Evolutionary conservation across 2,113 vertebrate genomes (phyloP).

Genomic region (Scophthalmus maximus): DNA sequence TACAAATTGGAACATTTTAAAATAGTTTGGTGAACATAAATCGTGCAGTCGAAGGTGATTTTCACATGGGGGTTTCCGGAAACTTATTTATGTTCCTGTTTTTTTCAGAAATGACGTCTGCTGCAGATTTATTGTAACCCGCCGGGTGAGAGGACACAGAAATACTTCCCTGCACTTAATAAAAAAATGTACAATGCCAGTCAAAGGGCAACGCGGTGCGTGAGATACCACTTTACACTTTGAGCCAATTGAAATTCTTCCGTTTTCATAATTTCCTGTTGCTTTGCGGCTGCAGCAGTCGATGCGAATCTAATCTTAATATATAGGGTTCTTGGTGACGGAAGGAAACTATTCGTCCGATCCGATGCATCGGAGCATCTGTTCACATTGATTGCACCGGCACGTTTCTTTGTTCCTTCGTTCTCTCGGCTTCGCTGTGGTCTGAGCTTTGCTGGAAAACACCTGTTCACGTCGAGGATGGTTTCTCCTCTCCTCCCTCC

Average conservation of each 20-base stretch:
- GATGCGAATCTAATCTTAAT: constrained; percentile 37
- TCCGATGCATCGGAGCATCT: not conserved
- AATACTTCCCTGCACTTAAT: constrained; percentile 5
- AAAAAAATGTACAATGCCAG: not conserved
- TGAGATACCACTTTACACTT: not conserved
- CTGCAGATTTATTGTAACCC: not conserved
- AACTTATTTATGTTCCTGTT: no score
- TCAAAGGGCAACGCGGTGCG: constrained; percentile 14
- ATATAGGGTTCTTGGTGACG: not conserved
- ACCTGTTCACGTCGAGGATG: constrained; percentile 19
- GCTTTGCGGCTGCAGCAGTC: constrained; percentile 12
- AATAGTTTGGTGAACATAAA: no score
- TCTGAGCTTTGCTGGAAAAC: constrained; percentile 31
- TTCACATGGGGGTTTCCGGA: no score
- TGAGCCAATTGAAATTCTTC: not conserved
- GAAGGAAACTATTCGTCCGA: constrained; percentile 14
- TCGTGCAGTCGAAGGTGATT: no score
- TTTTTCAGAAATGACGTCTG: not conserved
- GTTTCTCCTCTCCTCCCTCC: constrained; percentile 26
- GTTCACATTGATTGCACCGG: not conserved
- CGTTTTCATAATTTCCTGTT: constrained; percentile 9
- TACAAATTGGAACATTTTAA: no score
- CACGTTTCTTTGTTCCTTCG: not conserved
- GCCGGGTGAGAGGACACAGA: not conserved
- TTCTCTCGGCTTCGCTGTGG: constrained; percentile 6